Conservation (phyloP, 1,140 invertebrate genomes). For the Euglossa dilemma region DNA sequence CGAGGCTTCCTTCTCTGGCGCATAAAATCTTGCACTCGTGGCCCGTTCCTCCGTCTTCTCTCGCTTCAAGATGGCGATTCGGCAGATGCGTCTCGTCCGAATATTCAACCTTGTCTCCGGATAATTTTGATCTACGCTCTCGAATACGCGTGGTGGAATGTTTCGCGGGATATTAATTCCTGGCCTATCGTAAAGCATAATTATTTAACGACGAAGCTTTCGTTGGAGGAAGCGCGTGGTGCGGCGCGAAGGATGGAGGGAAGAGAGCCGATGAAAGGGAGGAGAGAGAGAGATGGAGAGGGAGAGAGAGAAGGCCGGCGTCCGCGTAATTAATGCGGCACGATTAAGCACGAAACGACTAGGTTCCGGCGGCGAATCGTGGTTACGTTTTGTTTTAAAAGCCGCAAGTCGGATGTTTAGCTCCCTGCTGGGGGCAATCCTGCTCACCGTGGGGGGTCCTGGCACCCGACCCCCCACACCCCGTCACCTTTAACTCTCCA, state of each 20-base stretch:
- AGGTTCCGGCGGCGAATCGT: constrained; percentile 71
- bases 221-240: constrained; percentile 29
- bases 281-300: constrained; percentile 22
- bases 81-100: neutral
- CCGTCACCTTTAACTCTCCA: constrained; percentile 58
- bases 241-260: neutral
- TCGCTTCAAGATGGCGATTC: too few species aligned
- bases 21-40: too few species aligned
- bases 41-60: too few species aligned
- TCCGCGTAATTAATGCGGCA: constrained; percentile 78
- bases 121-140: neutral
- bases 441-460: constrained; percentile 73
- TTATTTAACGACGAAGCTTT: constrained; percentile 23
- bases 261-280: constrained; percentile 8
- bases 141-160: neutral
- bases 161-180: constrained; percentile 34
- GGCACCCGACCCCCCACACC: constrained; percentile 57
- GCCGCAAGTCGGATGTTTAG: constrained; percentile 75
- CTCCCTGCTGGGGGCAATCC: constrained; percentile 80
- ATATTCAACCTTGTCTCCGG: neutral
- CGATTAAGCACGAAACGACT: constrained; percentile 77
- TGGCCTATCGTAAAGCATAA: constrained; percentile 14
- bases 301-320: constrained; percentile 64
- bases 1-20: too few species aligned
- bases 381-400: constrained; percentile 77